Conservation (phyloP, 2,888 invertebrate species). For the Tricholauxania praeusta region DNA sequence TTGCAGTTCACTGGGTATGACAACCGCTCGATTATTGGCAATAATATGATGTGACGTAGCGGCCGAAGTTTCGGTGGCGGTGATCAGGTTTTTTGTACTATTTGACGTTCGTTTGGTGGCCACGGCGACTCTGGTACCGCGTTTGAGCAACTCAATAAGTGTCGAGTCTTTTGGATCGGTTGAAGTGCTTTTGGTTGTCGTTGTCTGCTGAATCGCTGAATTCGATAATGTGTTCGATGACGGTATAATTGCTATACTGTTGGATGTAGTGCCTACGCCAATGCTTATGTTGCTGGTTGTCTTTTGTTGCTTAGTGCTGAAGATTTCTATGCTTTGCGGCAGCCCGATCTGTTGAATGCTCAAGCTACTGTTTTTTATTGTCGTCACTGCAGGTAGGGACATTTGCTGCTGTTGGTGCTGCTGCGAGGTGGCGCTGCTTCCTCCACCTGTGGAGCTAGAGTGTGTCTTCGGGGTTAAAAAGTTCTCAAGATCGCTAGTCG, state of each 20-base stretch:
- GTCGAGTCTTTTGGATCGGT: conserved; percentile 77
- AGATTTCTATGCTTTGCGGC: conserved; percentile 62
- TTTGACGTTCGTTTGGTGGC: conserved; percentile 75
- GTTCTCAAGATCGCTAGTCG: conserved; percentile 65
- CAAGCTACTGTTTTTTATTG: conserved; percentile 56
- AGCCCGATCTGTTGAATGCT: conserved; percentile 61
- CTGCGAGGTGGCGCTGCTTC: conserved; percentile 54
- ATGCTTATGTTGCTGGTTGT: conserved; percentile 55
- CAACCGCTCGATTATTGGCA: conserved; percentile 65
- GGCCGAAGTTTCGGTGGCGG: conserved; percentile 21
- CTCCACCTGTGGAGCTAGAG: conserved; percentile 36
- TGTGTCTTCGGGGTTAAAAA: conserved; percentile 63
- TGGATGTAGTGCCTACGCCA: conserved; percentile 57
- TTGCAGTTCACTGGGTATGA: conserved; percentile 64
- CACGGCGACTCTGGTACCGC: conserved; percentile 77
- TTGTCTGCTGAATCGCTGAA: conserved; percentile 54
- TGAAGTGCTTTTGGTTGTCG: conserved; percentile 65
- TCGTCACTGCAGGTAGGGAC: conserved; percentile 58
- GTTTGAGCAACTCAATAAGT: conserved; percentile 82
- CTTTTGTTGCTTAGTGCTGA: conserved; percentile 58
- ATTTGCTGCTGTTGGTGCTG: conserved; percentile 53
- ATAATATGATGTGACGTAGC: conserved; percentile 73
- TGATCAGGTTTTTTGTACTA: conserved; percentile 56
- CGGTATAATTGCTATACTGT: conserved; percentile 52
- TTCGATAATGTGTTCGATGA: conserved; percentile 52